Conservation (phyloP, 2,113 vertebrate genomes). For the Eudyptes chrysolophus region DNA sequence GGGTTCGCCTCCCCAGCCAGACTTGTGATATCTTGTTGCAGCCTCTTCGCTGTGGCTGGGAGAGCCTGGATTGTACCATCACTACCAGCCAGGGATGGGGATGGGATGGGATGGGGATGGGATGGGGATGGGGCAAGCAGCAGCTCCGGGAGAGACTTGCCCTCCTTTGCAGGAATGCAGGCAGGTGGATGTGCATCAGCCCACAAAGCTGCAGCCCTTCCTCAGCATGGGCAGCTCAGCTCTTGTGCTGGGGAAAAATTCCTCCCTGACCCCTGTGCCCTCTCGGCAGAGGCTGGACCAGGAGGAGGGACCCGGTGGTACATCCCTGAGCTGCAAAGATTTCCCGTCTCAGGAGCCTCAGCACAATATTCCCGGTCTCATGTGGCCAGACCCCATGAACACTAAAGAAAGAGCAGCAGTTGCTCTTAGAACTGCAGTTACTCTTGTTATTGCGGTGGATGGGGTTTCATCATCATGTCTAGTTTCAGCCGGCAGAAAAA, state of each 20-base stretch:
- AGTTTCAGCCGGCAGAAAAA: neutral
- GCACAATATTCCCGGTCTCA: fast-evolving
- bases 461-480: neutral
- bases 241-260: neutral
- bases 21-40: neutral
- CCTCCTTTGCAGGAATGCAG: neutral
- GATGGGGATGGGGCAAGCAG: neutral
- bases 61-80: neutral
- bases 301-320: neutral
- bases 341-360: neutral
- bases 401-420: neutral
- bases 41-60: neutral
- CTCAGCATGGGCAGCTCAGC: neutral
- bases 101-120: neutral
- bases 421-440: neutral
- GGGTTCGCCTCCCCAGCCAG: neutral
- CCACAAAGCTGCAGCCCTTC: neutral
- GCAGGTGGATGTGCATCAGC: neutral
- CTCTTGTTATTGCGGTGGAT: neutral
- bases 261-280: neutral
- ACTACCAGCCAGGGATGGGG: neutral
- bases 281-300: neutral
- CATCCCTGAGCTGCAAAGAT: neutral
- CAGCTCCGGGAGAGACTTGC: neutral
- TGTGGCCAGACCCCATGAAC: neutral